Evolutionary conservation across 2,888 invertebrate species (phyloP).

Genomic region (Troides oblongomaculatus): DNA sequence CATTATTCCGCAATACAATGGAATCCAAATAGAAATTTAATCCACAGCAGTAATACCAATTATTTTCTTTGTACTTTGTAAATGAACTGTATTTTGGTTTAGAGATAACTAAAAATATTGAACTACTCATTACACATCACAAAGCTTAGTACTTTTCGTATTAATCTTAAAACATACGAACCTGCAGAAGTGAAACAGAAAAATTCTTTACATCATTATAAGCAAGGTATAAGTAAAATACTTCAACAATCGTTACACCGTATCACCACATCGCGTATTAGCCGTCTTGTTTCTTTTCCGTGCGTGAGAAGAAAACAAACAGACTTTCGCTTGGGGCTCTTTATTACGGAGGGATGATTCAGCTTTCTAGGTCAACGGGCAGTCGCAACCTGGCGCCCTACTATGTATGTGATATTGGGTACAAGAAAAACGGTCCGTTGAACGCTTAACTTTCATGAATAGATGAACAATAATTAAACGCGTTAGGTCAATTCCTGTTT

Average conservation of each 20-base stretch:
- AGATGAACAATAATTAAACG: not conserved
- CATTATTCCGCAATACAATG: no score
- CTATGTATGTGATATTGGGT: conserved; percentile 2
- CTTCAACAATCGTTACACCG: not conserved
- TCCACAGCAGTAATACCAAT: not conserved
- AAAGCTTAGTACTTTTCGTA: no score
- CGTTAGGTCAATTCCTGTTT: not conserved
- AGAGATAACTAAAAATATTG: no score
- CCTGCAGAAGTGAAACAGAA: not conserved
- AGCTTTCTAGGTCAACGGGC: conserved; percentile 38
- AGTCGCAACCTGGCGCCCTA: conserved; percentile 31
- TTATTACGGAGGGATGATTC: conserved; percentile 29
- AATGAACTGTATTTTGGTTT: no score
- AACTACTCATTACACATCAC: no score
- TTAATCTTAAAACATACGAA: no score
- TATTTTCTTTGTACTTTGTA: not conserved
- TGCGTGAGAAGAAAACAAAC: conserved; percentile 16
- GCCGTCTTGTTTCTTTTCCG: not conserved
- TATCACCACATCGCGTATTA: not conserved
- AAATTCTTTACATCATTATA: not conserved
- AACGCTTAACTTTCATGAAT: not conserved
- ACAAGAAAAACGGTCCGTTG: not conserved
- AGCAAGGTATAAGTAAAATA: not conserved
- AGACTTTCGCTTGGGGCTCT: conserved; percentile 16
- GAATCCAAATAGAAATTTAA: not conserved